These are phyloP conservation scores for Diprion similis DNA, from an alignment of 1,140 invertebrate genomes.

Conservation along the genomic window DNA sequence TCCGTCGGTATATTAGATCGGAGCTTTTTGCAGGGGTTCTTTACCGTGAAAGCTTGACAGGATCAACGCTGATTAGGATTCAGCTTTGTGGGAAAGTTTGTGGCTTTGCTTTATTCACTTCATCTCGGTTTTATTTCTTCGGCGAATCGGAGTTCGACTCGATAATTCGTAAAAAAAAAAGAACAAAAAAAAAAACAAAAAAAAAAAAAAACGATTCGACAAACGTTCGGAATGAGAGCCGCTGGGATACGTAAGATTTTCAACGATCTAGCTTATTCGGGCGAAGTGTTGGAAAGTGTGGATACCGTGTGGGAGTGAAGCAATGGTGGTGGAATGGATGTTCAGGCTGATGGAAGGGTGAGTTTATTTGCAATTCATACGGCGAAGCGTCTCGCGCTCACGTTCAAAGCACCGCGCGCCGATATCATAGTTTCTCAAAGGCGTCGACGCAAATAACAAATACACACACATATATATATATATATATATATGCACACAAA, in stretches of 20 bases:
- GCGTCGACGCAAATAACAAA: slow-evolving; percentile 25
- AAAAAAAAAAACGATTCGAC: too few relatives aligned
- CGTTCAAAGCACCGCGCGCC: slow-evolving; percentile 35
- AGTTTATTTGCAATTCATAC: slow-evolving; percentile 42
- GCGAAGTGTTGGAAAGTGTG: slow-evolving; percentile 17
- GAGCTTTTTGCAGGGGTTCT: too few relatives aligned
- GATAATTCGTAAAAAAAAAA: too few relatives aligned
- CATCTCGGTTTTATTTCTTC: too few relatives aligned
- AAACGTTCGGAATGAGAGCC: not conserved
- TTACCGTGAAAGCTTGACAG: too few relatives aligned
- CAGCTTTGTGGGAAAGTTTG: too few relatives aligned
- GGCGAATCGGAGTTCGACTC: too few relatives aligned
- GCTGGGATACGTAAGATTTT: slow-evolving; percentile 23
- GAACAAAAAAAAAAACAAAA: too few relatives aligned
- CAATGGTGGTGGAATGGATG: slow-evolving; percentile 12
- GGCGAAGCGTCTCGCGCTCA: slow-evolving; percentile 20
- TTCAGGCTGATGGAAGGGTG: slow-evolving; percentile 7
- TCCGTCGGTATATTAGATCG: too few relatives aligned
- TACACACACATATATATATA: not conserved
- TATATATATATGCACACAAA: not conserved
- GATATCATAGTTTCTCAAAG: slow-evolving; percentile 39
- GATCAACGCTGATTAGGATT: too few relatives aligned
- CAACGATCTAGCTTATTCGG: slow-evolving; percentile 19
- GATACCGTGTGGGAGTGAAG: not conserved
- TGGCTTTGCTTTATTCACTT: too few relatives aligned